These are phyloP conservation scores for Psylliodes chrysocephalus DNA, from an alignment of 2,888 invertebrate genomes.

Conservation along the genomic window DNA sequence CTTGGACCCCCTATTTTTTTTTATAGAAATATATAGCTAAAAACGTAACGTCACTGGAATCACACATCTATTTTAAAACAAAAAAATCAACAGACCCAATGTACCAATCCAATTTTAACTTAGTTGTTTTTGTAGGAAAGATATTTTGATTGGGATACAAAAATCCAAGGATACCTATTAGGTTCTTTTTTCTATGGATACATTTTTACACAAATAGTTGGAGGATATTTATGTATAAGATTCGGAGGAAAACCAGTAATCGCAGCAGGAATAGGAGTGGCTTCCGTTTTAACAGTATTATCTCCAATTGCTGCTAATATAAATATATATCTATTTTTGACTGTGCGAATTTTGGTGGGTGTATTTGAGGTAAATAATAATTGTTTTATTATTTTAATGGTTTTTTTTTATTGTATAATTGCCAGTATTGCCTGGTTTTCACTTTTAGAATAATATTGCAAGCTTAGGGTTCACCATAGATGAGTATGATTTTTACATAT, in stretches of 20 bases:
- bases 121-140: constrained; percentile 37
- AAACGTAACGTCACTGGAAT: too few species aligned
- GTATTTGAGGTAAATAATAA: constrained; percentile 53
- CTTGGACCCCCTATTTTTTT: too few species aligned
- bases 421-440: too few species aligned
- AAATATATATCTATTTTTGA: constrained; percentile 76
- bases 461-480: too few species aligned
- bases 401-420: too few species aligned
- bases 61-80: too few species aligned
- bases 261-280: constrained; percentile 18
- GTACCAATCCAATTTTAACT: too few species aligned
- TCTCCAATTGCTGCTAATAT: constrained; percentile 53
- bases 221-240: constrained; percentile 84
- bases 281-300: constrained; percentile 19
- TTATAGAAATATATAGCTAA: too few species aligned
- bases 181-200: constrained; percentile 93
- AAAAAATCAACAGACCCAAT: too few species aligned
- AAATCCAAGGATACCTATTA: constrained; percentile 79
- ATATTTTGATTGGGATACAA: constrained; percentile 82
- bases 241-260: constrained; percentile 68
- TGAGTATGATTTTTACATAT: too few species aligned
- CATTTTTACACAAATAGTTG: constrained; percentile 82
- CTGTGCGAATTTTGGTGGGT: constrained; percentile 68
- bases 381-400: too few species aligned
- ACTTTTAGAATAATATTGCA: too few species aligned